Conservation (phyloP, 2,888 invertebrate genomes). For the Drosophila anomalata region DNA sequence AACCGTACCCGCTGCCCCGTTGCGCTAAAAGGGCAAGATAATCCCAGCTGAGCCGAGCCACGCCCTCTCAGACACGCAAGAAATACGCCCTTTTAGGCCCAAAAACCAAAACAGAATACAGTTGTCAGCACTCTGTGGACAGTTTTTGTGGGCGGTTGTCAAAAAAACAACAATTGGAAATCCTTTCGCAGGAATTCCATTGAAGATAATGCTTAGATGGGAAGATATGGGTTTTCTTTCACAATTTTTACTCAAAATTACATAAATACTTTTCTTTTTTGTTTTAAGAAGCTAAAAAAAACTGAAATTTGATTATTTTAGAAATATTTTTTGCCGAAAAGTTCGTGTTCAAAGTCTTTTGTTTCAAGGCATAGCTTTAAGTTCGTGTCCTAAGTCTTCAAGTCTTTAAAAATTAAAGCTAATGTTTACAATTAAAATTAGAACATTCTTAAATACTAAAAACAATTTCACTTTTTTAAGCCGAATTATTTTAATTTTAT, state of each 20-base stretch:
- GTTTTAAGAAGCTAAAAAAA: neutral
- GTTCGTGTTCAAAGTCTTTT: neutral
- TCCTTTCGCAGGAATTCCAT: constrained; percentile 11
- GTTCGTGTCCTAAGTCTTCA: neutral
- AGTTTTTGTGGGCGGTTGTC: constrained; percentile 40
- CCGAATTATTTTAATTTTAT: too few species aligned
- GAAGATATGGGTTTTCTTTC: neutral
- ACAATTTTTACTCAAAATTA: neutral
- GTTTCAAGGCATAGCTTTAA: neutral
- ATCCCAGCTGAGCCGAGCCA: constrained; percentile 40
- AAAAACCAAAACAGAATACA: constrained; percentile 7
- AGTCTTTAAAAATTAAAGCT: too few species aligned
- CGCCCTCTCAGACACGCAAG: constrained; percentile 36
- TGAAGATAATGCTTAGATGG: neutral
- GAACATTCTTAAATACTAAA: too few species aligned
- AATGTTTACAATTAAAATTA: too few species aligned
- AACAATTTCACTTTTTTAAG: too few species aligned
- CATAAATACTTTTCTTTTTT: constrained; percentile 3
- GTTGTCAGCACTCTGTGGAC: constrained; percentile 1
- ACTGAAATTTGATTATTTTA: neutral
- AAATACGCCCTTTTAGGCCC: constrained; percentile 11
- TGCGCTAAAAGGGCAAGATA: constrained; percentile 9
- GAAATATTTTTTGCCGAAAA: neutral
- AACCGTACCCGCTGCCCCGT: constrained; percentile 42
- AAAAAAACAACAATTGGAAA: constrained; percentile 19